phyloP scores from a whole-genome alignment of 2,797 vertebrate species.

The Lepus townsendii region DNA sequence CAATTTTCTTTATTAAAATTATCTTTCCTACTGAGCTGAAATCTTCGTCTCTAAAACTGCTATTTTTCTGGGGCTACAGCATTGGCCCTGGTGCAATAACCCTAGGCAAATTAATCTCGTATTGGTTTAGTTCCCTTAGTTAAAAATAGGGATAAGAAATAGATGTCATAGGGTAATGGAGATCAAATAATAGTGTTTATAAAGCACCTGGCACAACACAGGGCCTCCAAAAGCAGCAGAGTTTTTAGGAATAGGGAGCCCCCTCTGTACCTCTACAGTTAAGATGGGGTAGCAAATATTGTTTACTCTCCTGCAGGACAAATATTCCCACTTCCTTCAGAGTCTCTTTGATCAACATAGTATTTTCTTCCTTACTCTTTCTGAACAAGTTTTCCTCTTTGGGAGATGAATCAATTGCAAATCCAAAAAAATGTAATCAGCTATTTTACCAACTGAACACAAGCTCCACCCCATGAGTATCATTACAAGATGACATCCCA shows the following conservation, averaged over 20 bases:
- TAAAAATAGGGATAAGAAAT: constrained; percentile 29
- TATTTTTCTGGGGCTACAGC: background rate
- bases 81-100: background rate
- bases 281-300: background rate
- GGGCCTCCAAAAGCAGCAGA: background rate
- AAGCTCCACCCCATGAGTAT: background rate
- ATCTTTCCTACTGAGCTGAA: background rate
- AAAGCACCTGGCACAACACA: constrained; percentile 56
- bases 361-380: constrained; percentile 2
- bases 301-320: background rate
- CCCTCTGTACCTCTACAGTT: background rate
- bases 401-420: constrained; percentile 34
- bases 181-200: background rate
- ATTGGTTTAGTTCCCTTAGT: background rate
- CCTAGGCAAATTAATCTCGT: background rate
- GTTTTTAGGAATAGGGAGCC: background rate
- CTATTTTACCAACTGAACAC: background rate
- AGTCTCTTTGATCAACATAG: background rate
- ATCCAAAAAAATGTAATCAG: background rate
- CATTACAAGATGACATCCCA: background rate
- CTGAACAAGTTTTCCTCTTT: constrained; percentile 27
- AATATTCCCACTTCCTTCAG: background rate
- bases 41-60: background rate
- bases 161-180: background rate
- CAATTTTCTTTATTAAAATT: constrained; percentile 19